Conservation (phyloP, 30 jellyfish, hydroid and myxozoan genomes). For the Euphysa ruthae region DNA sequence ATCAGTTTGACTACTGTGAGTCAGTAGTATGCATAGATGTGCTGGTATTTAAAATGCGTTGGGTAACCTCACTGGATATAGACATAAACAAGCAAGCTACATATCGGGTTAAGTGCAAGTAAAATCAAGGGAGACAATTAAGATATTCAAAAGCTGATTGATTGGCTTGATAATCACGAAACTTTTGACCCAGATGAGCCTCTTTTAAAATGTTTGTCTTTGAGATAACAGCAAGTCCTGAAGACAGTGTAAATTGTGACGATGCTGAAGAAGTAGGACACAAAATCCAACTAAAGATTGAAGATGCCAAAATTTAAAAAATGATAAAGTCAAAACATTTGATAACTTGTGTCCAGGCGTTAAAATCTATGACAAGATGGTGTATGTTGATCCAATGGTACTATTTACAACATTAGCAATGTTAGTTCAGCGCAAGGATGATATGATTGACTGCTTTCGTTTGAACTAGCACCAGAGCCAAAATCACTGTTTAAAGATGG, state of each 20-base stretch:
- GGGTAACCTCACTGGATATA: too few species aligned
- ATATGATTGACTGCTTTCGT: constrained; percentile 3
- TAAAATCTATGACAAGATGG: background rate
- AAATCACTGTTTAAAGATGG: constrained; percentile 33
- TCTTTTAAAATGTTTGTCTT: constrained; percentile 3
- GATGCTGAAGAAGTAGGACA: too few species aligned
- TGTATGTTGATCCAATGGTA: constrained; percentile 20
- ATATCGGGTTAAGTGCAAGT: background rate
- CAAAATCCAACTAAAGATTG: too few species aligned
- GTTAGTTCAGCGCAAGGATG: constrained; percentile 23
- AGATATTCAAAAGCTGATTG: constrained; percentile 1
- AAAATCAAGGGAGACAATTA: constrained; percentile 3
- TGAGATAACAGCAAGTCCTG: too few species aligned
- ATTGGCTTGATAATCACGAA: constrained; percentile 32
- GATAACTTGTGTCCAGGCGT: constrained; percentile 1
- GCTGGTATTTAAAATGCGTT: too few species aligned
- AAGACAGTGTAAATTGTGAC: too few species aligned
- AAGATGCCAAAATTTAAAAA: constrained; percentile 4
- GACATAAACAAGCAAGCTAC: too few species aligned
- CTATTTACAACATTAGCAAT: constrained; percentile 15
- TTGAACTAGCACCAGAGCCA: too few species aligned
- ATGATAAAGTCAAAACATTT: constrained; percentile 18
- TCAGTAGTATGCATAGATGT: too few species aligned
- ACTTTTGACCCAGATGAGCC: constrained; percentile 26
- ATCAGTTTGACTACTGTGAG: too few species aligned